Base-by-base conservation (phyloP, 2,888 invertebrate species). In the Mythimna lalbum region DNA sequence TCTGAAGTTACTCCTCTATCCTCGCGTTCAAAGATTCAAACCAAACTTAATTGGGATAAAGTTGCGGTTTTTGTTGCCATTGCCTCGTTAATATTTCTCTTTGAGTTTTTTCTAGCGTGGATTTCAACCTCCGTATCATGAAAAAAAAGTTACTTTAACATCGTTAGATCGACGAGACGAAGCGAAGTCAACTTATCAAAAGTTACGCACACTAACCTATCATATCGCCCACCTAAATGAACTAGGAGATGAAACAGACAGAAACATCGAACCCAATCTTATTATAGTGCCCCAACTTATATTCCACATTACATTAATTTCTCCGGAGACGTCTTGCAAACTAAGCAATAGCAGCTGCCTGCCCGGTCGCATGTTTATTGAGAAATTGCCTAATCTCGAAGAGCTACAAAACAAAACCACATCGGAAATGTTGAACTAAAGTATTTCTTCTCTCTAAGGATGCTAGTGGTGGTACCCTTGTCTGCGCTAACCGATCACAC, bases 361-460 rank as follows among this genome's bases (percentile, higher is more conserved):
- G 87, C 86, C 87, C 86, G 91, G 91, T 94, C 92, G 91, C 92
- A 91, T 94, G 94, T 95, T 95, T 95, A 95, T 95, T 91, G 93
- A 94, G 95, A 92, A 93, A 95, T 94, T 94, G 93, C 93, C 92
- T 95, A 94, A 96, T 95, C 94, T 93, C 92, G 89, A 94, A 95
- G 94, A 95, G 93, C 94, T 93, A 96, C 95, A 94, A 93, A 96
- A 95, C 95, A 95, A 95, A 94, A 95, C 94, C 95, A 92, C 95
- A 95, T 93, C 90, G 93, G 94, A 93, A 94, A 94, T 94, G 93
- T 94, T 94, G 93, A 94, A 94, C 93, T 94, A 93, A 94, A 95
- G 93, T 95, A 95, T 95, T 95, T 94, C 95, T 94, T 95, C 94
- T 94, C 94, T 94, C 94, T 86, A 90, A 94, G 94, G 95, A 94